Evolutionary conservation across 2,888 invertebrate species (phyloP).

Genomic region (Eudemis profundana): DNA sequence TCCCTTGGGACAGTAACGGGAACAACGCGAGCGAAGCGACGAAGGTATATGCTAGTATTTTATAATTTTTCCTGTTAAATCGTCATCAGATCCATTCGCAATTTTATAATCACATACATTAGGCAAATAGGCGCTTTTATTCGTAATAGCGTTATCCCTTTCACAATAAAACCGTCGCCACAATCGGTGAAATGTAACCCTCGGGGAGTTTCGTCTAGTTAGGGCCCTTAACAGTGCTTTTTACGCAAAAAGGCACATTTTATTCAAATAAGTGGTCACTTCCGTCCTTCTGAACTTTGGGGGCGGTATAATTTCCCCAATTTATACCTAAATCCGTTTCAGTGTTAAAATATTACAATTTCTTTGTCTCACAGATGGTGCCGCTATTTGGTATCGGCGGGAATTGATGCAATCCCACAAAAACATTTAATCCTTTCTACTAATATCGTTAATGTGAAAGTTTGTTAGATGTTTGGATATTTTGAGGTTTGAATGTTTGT

Average conservation of each 20-base stretch:
- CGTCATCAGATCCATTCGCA: no score
- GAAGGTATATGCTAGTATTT: no score
- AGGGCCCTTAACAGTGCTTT: background rate
- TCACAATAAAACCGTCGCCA: background rate
- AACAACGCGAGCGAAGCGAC: no score
- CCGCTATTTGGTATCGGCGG: background rate
- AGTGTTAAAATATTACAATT: slow-evolving; percentile 11
- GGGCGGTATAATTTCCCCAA: background rate
- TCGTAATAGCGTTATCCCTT: slow-evolving; percentile 18
- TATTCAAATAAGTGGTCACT: background rate
- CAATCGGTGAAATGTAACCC: slow-evolving; percentile 8
- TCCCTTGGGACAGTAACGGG: no score
- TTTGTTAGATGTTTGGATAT: no score
- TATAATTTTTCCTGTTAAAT: no score
- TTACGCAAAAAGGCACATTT: background rate
- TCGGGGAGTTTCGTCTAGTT: slow-evolving; percentile 30
- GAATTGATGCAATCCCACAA: background rate
- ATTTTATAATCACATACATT: background rate
- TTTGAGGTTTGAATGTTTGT: no score
- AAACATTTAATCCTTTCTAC: no score
- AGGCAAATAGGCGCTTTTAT: background rate
- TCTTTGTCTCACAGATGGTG: slow-evolving; percentile 11
- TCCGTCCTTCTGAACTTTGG: background rate
- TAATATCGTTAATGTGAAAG: no score
- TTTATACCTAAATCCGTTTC: slow-evolving; percentile 26